These are phyloP conservation scores for Coptodon bakossiorum DNA, from an alignment of 2,113 vertebrate genomes.

Conservation along the genomic window DNA sequence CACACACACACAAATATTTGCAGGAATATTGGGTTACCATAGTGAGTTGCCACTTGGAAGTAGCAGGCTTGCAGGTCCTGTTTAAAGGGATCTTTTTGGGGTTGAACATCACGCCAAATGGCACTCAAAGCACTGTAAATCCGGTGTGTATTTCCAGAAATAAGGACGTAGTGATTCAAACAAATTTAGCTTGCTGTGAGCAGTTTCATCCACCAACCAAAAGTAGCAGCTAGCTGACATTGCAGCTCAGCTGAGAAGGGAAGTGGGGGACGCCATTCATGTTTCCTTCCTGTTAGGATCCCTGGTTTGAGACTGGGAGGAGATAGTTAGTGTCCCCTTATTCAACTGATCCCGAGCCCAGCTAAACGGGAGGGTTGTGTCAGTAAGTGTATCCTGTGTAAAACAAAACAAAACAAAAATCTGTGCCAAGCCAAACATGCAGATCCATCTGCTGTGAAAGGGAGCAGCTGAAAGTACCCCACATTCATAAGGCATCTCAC, in stretches of 20 bases:
- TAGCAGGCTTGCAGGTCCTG: not conserved
- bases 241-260: not conserved
- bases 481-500: not conserved
- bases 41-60: not conserved
- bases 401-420: not conserved
- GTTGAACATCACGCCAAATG: not conserved
- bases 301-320: not conserved
- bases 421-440: not conserved
- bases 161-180: not conserved
- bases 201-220: not conserved
- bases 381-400: not conserved
- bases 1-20: fast-evolving
- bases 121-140: not conserved
- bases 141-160: not conserved
- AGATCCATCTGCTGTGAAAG: not conserved
- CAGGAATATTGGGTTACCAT: not conserved
- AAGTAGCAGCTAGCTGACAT: not conserved
- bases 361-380: not conserved
- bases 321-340: not conserved
- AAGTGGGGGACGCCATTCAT: not conserved
- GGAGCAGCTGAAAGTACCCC: not conserved
- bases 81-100: not conserved
- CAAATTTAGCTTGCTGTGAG: not conserved
- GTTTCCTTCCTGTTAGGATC: not conserved
- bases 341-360: not conserved